A percentile compares a stretch with the other conserved stretches of the same genome.
Conservation (phyloP, 2,113 vertebrate genomes). For the Periophthalmodon schlosseri region DNA sequence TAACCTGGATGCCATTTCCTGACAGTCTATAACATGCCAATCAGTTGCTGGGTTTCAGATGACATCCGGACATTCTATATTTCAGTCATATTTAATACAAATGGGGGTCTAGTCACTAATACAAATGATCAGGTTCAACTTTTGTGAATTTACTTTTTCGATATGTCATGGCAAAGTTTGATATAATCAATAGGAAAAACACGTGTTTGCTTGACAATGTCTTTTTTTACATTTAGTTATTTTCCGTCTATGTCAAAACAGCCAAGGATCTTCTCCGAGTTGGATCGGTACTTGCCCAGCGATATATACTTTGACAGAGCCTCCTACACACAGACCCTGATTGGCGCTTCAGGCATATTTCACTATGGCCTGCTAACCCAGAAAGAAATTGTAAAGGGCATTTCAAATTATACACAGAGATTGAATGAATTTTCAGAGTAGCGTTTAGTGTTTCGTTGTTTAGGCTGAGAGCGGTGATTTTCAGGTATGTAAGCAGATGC, state of each 20-base stretch:
- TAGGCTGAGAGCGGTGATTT: not conserved
- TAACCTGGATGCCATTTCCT: too few relatives aligned
- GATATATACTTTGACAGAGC: not conserved
- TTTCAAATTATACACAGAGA: not conserved
- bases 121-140: too few relatives aligned
- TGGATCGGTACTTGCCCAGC: not conserved
- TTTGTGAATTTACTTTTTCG: too few relatives aligned
- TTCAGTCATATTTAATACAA: too few relatives aligned
- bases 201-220: too few relatives aligned
- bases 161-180: too few relatives aligned
- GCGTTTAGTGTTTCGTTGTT: not conserved
- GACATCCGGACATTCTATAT: too few relatives aligned
- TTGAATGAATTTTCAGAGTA: not conserved
- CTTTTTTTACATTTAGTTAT: not conserved
- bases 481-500: not conserved
- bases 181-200: too few relatives aligned
- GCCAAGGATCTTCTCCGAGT: not conserved
- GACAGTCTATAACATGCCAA: too few relatives aligned
- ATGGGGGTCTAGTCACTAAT: too few relatives aligned
- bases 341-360: slow-evolving; percentile 21
- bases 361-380: slow-evolving; percentile 32
- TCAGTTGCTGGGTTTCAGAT: too few relatives aligned
- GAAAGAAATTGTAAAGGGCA: slow-evolving; percentile 25
- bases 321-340: slow-evolving; percentile 2
- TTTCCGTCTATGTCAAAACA: not conserved